Base-by-base conservation (phyloP, 2,888 invertebrate genomes). In the Epinotia bilunana region DNA sequence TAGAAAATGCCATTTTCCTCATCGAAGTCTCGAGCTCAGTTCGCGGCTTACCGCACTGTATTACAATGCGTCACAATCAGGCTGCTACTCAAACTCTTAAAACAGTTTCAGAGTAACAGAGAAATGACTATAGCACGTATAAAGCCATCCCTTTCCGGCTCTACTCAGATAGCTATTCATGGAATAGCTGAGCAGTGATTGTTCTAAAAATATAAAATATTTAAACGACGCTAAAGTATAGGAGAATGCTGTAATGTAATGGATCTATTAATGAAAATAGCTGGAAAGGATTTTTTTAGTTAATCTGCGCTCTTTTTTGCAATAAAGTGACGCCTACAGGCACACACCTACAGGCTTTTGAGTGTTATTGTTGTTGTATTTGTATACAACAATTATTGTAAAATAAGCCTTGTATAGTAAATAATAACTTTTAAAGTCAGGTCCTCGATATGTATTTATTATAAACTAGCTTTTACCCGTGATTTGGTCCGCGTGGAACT, bases 51-150 rank as follows among this genome's bases (percentile, higher is more conserved):
- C 57, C 58, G 58, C 68, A 46, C 69, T 12, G 58, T 69, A 69
- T 69, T 69, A 69, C 69, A 69, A 69, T 69, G 60, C 69, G 69
- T 60, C 69, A 69, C 69, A 69, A 69, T 69, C 69, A 69, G 60
- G 69, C 69, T 28, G 39, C 60, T 60, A 60, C 69, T 69, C 58
- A 69, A 60, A 57, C 68, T 69, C 69, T 69, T 69, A 69, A 69
- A 69, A 58, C 69, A 46, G 58, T 69, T 69, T 69, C 58, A 60
- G 60, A 46, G 69, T 23, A 69, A 58, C 20, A 60, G 43, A 69
- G 58, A 69, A 58, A 20, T 28, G 33, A 16, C 28, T 61, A 61
- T 61, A 61, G 9, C 61, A 9, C n/a, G 33, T 46, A 60, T 69
- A 23, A 12, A 28, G 58, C 28, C 58, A 5, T 60, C 69, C 46